A percentile compares a stretch with the other conserved stretches of the same genome.
Evolutionary conservation across 2,888 invertebrate species (phyloP).

Genomic region (Nowickia ferox): DNA sequence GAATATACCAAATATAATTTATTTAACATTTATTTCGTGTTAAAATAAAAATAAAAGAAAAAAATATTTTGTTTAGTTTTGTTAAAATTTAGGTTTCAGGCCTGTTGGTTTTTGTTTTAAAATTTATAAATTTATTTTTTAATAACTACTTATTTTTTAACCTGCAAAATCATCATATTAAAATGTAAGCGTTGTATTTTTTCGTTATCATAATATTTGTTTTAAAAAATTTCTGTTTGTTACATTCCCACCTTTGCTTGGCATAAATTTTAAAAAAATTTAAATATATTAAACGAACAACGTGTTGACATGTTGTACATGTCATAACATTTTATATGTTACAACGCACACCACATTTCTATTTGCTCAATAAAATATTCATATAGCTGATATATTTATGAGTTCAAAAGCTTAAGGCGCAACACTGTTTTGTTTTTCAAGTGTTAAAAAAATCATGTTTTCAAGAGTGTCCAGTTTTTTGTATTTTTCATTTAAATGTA

Average conservation of each 20-base stretch:
- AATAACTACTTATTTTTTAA: slow-evolving; percentile 29
- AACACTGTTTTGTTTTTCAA: not conserved
- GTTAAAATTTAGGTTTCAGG: slow-evolving; percentile 52
- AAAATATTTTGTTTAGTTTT: not conserved
- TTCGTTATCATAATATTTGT: not conserved
- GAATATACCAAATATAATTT: slow-evolving; percentile 35
- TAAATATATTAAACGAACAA: slow-evolving; percentile 54
- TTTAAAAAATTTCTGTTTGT: slow-evolving; percentile 13
- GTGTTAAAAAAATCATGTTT: slow-evolving; percentile 23
- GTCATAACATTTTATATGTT: slow-evolving; percentile 55
- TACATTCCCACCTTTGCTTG: slow-evolving; percentile 33
- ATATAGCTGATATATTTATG: slow-evolving; percentile 24
- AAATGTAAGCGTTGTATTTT: not conserved
- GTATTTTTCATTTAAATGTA: not conserved
- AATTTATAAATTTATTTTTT: not conserved
- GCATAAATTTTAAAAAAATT: slow-evolving; percentile 52
- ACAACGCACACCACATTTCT: not conserved
- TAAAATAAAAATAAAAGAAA: slow-evolving; percentile 46
- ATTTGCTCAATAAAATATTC: slow-evolving; percentile 1
- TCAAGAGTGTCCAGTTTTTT: not conserved
- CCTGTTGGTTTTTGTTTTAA: slow-evolving; percentile 44
- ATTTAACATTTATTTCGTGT: slow-evolving; percentile 37
- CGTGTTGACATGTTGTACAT: slow-evolving; percentile 65
- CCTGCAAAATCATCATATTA: slow-evolving; percentile 36
- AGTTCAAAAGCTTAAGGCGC: slow-evolving; percentile 20